phyloP scores from a whole-genome alignment of 2,888 invertebrate genomes.

The Pheosia tremula region DNA sequence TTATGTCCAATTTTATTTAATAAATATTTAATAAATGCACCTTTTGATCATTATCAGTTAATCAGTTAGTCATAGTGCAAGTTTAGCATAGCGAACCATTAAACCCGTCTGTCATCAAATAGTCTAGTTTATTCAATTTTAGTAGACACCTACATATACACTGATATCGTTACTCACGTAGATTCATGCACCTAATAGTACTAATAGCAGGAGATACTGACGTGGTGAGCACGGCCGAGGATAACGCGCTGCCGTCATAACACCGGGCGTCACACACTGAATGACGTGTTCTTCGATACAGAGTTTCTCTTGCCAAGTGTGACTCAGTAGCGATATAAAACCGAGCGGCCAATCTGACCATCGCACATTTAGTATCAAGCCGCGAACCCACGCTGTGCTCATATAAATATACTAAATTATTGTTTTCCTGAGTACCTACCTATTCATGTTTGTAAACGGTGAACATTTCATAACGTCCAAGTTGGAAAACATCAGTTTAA shows the following conservation, averaged over 20 bases:
- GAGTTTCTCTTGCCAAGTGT: conserved; percentile 70
- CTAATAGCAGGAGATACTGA: conserved; percentile 9
- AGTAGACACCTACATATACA: not conserved
- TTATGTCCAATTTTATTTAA: too few species aligned
- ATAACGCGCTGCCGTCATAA: conserved; percentile 59
- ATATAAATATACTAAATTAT: conserved; percentile 14
- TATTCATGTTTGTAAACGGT: conserved; percentile 73
- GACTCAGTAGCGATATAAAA: conserved; percentile 76
- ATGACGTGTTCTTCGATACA: conserved; percentile 65
- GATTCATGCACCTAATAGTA: not conserved
- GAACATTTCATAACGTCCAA: conserved; percentile 64
- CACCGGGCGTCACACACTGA: conserved; percentile 59
- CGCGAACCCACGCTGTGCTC: conserved; percentile 41
- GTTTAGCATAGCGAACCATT: too few species aligned
- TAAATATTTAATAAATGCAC: too few species aligned
- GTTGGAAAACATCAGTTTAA: conserved; percentile 67
- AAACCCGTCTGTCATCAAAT: not conserved
- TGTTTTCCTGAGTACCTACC: conserved; percentile 8
- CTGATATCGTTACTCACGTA: conserved; percentile 6
- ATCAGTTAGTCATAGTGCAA: too few species aligned
- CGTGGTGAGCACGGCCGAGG: conserved; percentile 14
- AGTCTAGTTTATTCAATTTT: not conserved
- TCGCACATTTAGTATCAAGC: conserved; percentile 60
- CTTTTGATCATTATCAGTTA: too few species aligned
- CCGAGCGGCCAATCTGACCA: conserved; percentile 49